These are phyloP conservation scores for Cariama cristata DNA, from an alignment of 2,113 vertebrate species.

Conservation along the genomic window DNA sequence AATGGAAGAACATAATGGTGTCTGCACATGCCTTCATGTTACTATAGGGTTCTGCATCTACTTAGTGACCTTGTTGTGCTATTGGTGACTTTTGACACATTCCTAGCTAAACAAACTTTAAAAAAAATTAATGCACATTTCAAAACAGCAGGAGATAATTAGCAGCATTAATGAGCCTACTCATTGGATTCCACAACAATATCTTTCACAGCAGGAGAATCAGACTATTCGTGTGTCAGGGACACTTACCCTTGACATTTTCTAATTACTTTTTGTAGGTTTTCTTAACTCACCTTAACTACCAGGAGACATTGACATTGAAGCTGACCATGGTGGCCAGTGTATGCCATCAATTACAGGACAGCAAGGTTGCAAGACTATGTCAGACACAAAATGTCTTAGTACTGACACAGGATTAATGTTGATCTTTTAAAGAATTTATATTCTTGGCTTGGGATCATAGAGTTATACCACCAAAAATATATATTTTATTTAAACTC, in stretches of 20 bases:
- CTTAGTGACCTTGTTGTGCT: slow-evolving; percentile 24
- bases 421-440: neutral
- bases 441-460: neutral
- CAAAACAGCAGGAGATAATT: slow-evolving; percentile 76
- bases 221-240: slow-evolving; percentile 63
- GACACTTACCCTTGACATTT: slow-evolving; percentile 73
- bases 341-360: neutral
- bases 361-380: neutral
- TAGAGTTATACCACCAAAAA: neutral
- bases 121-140: slow-evolving; percentile 67
- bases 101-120: slow-evolving; percentile 60
- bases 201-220: slow-evolving; percentile 71
- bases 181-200: slow-evolving; percentile 69
- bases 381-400: neutral
- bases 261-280: slow-evolving; percentile 73
- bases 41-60: neutral
- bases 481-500: neutral
- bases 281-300: slow-evolving; percentile 65
- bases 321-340: neutral
- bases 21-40: neutral
- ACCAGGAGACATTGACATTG: neutral
- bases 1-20: neutral
- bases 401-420: neutral
- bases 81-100: slow-evolving; percentile 24
- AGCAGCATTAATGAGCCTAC: slow-evolving; percentile 74